These are phyloP conservation scores for Laterallus jamaicensis DNA, from an alignment of 2,113 vertebrate species.

Conservation along the genomic window DNA sequence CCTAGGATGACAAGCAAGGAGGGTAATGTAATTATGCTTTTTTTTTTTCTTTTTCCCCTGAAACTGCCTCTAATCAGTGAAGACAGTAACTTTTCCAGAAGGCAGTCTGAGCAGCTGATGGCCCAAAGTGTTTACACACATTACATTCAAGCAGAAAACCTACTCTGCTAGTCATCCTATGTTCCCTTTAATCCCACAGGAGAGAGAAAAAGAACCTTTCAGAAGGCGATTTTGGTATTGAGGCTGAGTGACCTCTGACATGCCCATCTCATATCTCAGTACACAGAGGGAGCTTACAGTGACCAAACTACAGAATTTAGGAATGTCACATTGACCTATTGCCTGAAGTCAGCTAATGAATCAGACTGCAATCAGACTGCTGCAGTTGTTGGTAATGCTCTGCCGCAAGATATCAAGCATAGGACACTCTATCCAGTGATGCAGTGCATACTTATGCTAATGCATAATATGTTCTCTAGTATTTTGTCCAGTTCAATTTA, in stretches of 20 bases:
- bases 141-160: conserved; percentile 33
- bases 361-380: not conserved
- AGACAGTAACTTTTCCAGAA: conserved; percentile 36
- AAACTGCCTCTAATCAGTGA: not conserved
- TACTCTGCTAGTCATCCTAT: not conserved
- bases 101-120: conserved; percentile 9
- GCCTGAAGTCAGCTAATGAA: conserved; percentile 8
- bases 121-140: conserved; percentile 11
- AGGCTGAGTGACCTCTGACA: not conserved
- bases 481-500: conserved; percentile 47
- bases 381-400: not conserved
- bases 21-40: not conserved
- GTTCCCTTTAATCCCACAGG: not conserved
- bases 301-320: not conserved
- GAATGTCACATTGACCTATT: not conserved
- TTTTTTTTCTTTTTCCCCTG: not conserved
- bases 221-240: not conserved
- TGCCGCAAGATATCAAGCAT: not conserved
- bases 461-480: not conserved
- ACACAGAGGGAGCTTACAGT: not conserved
- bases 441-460: conserved; percentile 13
- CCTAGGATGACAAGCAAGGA: not conserved
- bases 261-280: not conserved
- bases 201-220: not conserved
- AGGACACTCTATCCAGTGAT: not conserved